Base-by-base conservation (phyloP, 2,888 invertebrate genomes). In the Leptopilina drosophilae region DNA sequence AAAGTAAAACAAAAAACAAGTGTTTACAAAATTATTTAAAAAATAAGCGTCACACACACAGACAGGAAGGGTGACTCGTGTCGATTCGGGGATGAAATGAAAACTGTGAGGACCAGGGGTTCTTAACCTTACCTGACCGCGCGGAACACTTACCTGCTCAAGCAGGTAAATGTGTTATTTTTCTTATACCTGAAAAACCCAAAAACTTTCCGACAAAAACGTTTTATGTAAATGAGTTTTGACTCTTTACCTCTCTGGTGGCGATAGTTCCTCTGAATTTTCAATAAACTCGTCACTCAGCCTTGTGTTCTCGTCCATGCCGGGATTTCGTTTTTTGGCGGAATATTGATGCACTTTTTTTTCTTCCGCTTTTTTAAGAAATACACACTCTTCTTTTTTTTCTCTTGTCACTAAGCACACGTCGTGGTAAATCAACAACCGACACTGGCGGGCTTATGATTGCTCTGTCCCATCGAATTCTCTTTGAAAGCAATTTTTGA, bases 211-310 rank as follows among this genome's bases (percentile, higher is more conserved):
- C 40, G 67, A 75, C 49, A 77, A 42, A 42, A 83, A 77, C 82
- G 77, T 83, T 78, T 82, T 82, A 82, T 15, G 14, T 15, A 20
- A 33, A 56, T 77, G 42, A 49, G 42, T 33, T 5, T 46, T 49
- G 20, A 40, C 67, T 33, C 33, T 42, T 87, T 80, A 90, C 90
- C 89, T 88, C 77, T 87, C 82, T 0, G 89, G 85, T 0, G 88
- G 85, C 9, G 87, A 88, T 56, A 85, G 85, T 83, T 88, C 88
- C 46, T 84, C 83, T 20, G 87, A 84, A 79, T 86, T 84, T 1
- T 87, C 83, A 5, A 82, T 67, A 56, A 80, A 79, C 42, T 87
- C 84, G 49, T 87, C 83, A 49, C 75, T 78, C 12, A 87, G 77
- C 46, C 84, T 82, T 76, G 84, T 85, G 73, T 84, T 82, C 62